Evolutionary conservation across 2,888 invertebrate species (phyloP), one percentile per base, ranked within the genome.

Genomic region (Nomada fabriciana): DNA sequence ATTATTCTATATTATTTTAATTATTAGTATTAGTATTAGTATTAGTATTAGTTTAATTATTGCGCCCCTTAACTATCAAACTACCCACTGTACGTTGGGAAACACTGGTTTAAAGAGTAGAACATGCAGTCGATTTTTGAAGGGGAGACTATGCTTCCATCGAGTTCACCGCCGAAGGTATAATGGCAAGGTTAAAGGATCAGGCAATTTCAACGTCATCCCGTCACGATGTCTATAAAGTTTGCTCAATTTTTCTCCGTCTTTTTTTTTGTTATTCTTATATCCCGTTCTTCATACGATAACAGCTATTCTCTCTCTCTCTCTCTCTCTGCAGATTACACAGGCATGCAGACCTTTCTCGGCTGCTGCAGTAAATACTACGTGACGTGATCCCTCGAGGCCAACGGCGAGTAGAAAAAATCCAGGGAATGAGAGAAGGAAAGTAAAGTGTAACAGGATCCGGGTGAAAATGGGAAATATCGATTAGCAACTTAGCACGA

Each of bases 181-280:
- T 78, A 72, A 67, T 78, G 78, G 79, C 68, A 68, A 59, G 25
- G 68, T 63, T 59, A 76, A 60, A 73, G 43, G 67, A 74, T 64
- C 64, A 36, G 20, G 64, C 75, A 60, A 69, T 74, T 59, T 69
- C 59, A 11, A 23, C 61, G 68, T 73, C 79, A 29, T 29, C 25
- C 36, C 60, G 60, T 25, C 55, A 20, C 63, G 67, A 68, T 55
- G 64, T 79, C 68, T 67, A 63, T 50, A 67, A 67, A 52, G 71
- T 77, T 63, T 68, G 57, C 57, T 80, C 79, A 67, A 70, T 77
- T 82, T 67, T 71, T 65, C 81, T 55, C 63, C 71, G 60, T 64
- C 65, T 76, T 75, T 77, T 71, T 29, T 76, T 72, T 79, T 80
- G 81, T 83, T 80, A 86, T 76, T 80, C 70, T 73, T 79, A 72